Conservation (phyloP, 2,888 invertebrate species). For the Mythimna albipuncta region DNA sequence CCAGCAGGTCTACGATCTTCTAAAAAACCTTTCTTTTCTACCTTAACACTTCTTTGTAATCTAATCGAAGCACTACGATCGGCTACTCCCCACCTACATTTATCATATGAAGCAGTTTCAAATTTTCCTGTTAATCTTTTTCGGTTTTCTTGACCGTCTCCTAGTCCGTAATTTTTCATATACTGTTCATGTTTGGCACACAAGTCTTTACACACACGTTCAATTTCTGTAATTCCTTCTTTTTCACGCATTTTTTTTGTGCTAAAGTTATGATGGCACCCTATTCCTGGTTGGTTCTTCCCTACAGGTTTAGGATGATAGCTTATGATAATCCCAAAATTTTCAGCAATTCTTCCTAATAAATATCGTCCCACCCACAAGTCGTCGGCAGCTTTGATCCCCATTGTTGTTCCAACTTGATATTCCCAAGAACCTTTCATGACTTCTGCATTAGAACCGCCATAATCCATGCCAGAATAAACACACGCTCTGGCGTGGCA, state of each 20-base stretch:
- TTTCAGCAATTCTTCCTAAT: conserved; percentile 95
- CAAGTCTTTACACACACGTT: conserved; percentile 95
- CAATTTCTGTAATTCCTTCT: conserved; percentile 94
- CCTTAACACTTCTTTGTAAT: conserved; percentile 96
- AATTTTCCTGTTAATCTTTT: conserved; percentile 97
- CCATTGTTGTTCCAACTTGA: conserved; percentile 97
- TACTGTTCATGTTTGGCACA: conserved; percentile 90
- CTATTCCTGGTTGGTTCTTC: conserved; percentile 96
- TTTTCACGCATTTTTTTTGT: conserved; percentile 95
- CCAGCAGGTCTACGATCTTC: conserved; percentile 98
- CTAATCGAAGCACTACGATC: conserved; percentile 98
- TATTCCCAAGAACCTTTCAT: conserved; percentile 99
- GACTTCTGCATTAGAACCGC: conserved; percentile 99
- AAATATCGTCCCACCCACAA: conserved; percentile 96
- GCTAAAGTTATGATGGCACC: conserved; percentile 97
- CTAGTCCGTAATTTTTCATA: conserved; percentile 97
- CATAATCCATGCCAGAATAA: conserved; percentile 97
- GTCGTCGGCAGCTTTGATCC: conserved; percentile 95
- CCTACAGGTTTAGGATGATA: conserved; percentile 94
- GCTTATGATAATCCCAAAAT: conserved; percentile 94
- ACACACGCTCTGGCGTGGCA: conserved; percentile 96
- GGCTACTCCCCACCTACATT: conserved; percentile 96
- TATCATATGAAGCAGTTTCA: conserved; percentile 98
- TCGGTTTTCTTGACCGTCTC: conserved; percentile 97
- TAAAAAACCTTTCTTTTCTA: conserved; percentile 96